Evolutionary conservation across 2,797 vertebrate genomes (phyloP).

Genomic region (Myotis findleyi): DNA sequence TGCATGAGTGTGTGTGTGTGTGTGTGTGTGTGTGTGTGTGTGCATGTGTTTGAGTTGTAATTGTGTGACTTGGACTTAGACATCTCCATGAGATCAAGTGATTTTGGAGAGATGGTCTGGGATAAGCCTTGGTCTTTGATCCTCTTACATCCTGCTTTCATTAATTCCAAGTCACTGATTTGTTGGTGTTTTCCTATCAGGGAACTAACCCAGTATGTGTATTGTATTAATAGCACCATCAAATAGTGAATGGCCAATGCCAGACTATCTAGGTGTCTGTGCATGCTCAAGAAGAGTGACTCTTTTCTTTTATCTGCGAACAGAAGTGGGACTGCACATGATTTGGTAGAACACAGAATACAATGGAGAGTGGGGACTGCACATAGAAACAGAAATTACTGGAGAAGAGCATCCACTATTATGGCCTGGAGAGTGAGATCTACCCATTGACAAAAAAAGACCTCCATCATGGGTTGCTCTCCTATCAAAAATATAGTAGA

Average conservation of each 20-base stretch:
- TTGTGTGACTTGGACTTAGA: background rate
- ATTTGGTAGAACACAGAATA: background rate
- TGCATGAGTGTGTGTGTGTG: background rate
- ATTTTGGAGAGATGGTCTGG: background rate
- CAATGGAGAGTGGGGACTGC: background rate
- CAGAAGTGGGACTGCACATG: background rate
- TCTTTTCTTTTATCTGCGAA: background rate
- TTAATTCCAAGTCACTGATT: slow-evolving; percentile 50
- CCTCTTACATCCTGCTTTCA: background rate
- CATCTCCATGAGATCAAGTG: background rate
- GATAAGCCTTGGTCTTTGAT: background rate
- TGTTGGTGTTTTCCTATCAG: background rate
- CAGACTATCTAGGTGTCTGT: background rate
- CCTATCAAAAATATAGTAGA: background rate
- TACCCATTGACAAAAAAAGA: background rate
- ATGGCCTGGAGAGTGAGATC: background rate
- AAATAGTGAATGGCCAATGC: background rate
- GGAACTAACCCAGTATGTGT: background rate
- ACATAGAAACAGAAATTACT: background rate
- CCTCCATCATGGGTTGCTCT: background rate
- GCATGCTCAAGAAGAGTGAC: background rate
- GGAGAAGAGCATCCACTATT: background rate
- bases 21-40: background rate
- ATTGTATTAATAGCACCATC: background rate
- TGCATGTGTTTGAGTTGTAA: background rate